Evolutionary conservation across 2,888 invertebrate species (phyloP).

Genomic region (Harpalus rubripes): DNA sequence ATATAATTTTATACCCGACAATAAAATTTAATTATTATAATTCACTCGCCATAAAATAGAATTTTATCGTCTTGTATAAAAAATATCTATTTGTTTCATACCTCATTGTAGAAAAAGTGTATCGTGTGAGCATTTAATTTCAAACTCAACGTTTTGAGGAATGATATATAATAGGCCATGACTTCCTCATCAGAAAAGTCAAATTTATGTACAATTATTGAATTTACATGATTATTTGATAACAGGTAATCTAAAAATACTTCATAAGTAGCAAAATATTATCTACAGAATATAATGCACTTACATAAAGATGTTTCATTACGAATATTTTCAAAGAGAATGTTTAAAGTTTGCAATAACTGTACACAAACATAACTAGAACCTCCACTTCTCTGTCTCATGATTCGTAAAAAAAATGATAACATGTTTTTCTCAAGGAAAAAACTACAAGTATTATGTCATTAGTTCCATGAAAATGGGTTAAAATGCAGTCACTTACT

Average conservation of each 20-base stretch:
- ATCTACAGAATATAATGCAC: constrained; percentile 76
- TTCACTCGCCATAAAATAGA: too few relatives aligned
- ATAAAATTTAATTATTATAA: too few relatives aligned
- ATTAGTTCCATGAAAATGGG: background rate
- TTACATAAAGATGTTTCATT: constrained; percentile 99
- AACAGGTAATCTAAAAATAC: constrained; percentile 94
- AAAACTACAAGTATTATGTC: constrained; percentile 84
- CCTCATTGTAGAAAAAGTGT: constrained; percentile 99
- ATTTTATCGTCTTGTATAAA: too few relatives aligned
- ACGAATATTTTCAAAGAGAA: constrained; percentile 99
- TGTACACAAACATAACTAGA: constrained; percentile 98
- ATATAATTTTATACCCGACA: too few relatives aligned
- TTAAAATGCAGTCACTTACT: constrained; percentile 84
- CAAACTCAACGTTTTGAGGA: constrained; percentile 97
- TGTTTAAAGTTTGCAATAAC: constrained; percentile 97
- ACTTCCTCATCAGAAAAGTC: constrained; percentile 99
- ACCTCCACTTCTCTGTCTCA: constrained; percentile 97
- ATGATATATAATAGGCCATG: constrained; percentile 99
- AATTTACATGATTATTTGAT: constrained; percentile 99
- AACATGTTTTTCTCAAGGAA: constrained; percentile 99
- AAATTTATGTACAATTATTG: constrained; percentile 99
- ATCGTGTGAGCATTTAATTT: constrained; percentile 99
- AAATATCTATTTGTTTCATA: constrained; percentile 75
- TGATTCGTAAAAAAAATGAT: constrained; percentile 97
- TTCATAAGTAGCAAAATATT: constrained; percentile 40